Evolutionary conservation across 2,888 invertebrate species (phyloP).

Genomic region (Cheilosia pagana): DNA sequence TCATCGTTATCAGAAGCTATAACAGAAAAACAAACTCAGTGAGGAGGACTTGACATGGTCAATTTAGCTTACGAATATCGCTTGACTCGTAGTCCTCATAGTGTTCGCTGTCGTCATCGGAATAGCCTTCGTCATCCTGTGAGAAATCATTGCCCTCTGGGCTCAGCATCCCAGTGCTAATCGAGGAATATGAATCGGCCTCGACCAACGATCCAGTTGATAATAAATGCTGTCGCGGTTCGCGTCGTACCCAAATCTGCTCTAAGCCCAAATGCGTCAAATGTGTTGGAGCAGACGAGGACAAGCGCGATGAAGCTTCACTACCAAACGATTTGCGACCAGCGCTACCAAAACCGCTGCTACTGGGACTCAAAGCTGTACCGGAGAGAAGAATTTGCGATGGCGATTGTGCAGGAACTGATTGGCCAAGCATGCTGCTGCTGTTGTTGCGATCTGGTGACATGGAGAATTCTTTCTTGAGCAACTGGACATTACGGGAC

Average conservation of each 20-base stretch:
- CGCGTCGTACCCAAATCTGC: slow-evolving; percentile 93
- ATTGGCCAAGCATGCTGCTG: slow-evolving; percentile 85
- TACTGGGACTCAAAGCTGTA: slow-evolving; percentile 81
- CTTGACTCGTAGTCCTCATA: slow-evolving; percentile 91
- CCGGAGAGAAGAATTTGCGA: slow-evolving; percentile 83
- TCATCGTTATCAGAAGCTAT: slow-evolving; percentile 81
- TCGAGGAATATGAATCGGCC: slow-evolving; percentile 92
- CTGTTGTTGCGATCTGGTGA: slow-evolving; percentile 84
- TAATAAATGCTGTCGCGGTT: slow-evolving; percentile 93
- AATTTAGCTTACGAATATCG: slow-evolving; percentile 86
- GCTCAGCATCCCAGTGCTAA: slow-evolving; percentile 92
- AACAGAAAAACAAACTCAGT: not conserved
- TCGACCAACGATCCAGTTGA: slow-evolving; percentile 94
- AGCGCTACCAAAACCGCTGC: slow-evolving; percentile 82
- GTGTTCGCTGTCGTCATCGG: slow-evolving; percentile 93
- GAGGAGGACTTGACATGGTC: not conserved
- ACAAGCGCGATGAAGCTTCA: slow-evolving; percentile 87
- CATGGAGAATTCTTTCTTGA: slow-evolving; percentile 87
- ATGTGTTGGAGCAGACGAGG: slow-evolving; percentile 94
- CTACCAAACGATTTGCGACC: slow-evolving; percentile 79
- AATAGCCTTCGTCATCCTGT: slow-evolving; percentile 91
- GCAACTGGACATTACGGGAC: slow-evolving; percentile 81
- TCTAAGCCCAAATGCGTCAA: slow-evolving; percentile 87
- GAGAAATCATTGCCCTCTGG: slow-evolving; percentile 92
- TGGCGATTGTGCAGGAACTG: slow-evolving; percentile 86